Conservation (phyloP, 2,113 vertebrate genomes). For the Euleptes europaea region DNA sequence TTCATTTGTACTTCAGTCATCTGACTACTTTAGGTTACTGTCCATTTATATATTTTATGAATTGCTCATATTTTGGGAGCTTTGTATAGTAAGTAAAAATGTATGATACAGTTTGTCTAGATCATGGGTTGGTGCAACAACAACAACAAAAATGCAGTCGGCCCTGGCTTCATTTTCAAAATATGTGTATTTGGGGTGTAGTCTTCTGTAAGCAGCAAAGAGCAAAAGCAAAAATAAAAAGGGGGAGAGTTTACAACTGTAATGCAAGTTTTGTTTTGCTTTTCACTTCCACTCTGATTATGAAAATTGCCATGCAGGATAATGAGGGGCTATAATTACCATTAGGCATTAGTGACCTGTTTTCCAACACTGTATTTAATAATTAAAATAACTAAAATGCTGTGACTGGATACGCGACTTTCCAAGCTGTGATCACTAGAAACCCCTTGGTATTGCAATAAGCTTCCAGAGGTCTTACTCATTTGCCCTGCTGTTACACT, state of each 20-base stretch:
- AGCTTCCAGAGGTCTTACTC: too few species aligned
- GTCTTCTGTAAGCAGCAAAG: background rate
- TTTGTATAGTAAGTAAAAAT: background rate
- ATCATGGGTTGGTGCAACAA: background rate
- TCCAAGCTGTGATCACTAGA: background rate
- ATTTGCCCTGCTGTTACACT: background rate
- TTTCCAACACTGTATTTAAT: background rate
- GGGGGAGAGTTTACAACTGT: too few species aligned
- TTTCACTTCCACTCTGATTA: background rate
- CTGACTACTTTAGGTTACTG: background rate
- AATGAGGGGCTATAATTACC: background rate
- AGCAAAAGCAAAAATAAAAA: background rate
- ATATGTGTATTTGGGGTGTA: too few species aligned
- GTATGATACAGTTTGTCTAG: background rate
- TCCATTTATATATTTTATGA: background rate
- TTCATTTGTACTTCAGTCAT: background rate
- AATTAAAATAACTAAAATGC: background rate
- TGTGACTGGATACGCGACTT: background rate
- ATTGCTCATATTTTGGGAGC: background rate
- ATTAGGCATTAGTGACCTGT: background rate
- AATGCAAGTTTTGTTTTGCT: background rate
- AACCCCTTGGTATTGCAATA: background rate
- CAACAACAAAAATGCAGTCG: background rate
- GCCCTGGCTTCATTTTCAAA: background rate
- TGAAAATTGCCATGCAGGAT: background rate